Conservation (phyloP, 2,797 vertebrate species). For the Anguilla obscura region DNA sequence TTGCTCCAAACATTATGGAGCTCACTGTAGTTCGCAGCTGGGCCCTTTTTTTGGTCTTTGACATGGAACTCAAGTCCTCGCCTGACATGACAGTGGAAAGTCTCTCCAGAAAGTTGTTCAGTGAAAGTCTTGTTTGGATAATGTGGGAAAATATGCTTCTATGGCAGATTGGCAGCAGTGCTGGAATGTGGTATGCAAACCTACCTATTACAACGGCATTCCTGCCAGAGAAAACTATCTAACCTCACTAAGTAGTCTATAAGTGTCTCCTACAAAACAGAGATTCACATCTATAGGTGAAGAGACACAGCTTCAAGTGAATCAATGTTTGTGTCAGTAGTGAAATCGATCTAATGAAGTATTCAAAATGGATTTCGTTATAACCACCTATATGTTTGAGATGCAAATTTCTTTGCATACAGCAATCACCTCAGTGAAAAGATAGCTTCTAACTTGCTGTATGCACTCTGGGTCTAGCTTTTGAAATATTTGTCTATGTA, state of each 20-base stretch:
- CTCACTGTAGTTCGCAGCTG: neutral
- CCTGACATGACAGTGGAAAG: conserved; percentile 9
- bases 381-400: neutral
- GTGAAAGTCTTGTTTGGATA: conserved; percentile 67
- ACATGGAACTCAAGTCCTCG: neutral
- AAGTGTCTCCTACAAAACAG: conserved; percentile 66
- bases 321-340: neutral
- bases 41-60: neutral
- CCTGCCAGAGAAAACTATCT: conserved; percentile 80
- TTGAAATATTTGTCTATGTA: neutral
- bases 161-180: conserved; percentile 75
- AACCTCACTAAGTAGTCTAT: conserved; percentile 76
- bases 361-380: no score
- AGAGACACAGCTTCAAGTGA: conserved; percentile 22
- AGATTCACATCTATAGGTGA: conserved; percentile 60
- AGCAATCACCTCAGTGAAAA: neutral
- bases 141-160: conserved; percentile 83
- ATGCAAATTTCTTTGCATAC: neutral
- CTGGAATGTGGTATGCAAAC: conserved; percentile 84
- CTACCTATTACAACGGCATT: conserved; percentile 84
- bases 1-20: no score
- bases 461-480: neutral
- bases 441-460: neutral
- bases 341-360: neutral
- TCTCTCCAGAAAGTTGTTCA: conserved; percentile 44